Evolutionary conservation across 2,888 invertebrate genomes (phyloP).

Genomic region (Alcis repandata): DNA sequence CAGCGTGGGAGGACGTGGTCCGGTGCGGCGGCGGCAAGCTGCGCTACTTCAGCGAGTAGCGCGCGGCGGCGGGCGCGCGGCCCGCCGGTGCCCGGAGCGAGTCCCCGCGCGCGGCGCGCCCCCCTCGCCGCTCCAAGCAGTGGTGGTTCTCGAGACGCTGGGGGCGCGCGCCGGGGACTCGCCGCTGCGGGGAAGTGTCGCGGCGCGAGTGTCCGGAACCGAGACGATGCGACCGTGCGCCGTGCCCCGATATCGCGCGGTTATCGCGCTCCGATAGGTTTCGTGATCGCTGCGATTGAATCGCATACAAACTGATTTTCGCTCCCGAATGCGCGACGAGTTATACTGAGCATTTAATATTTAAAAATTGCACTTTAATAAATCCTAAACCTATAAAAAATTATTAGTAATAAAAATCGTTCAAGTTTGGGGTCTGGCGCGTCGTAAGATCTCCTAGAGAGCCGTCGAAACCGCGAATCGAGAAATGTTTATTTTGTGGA

Average conservation of each 20-base stretch:
- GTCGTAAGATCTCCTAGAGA: constrained; percentile 27
- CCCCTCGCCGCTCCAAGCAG: neutral
- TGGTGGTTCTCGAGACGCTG: neutral
- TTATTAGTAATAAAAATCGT: constrained; percentile 52
- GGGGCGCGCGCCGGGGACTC: neutral
- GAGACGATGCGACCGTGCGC: neutral
- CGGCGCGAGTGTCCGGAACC: constrained; percentile 9
- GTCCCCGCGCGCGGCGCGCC: too few relatives aligned
- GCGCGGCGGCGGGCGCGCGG: constrained; percentile 19
- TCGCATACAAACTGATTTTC: constrained; percentile 51
- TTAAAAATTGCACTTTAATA: constrained; percentile 61
- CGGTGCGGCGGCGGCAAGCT: constrained; percentile 80
- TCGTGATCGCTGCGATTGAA: constrained; percentile 54
- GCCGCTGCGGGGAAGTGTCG: neutral
- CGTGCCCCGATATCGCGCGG: neutral
- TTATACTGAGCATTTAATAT: constrained; percentile 66
- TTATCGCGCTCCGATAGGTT: constrained; percentile 3
- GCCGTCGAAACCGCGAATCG: constrained; percentile 2
- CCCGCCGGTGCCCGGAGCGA: constrained; percentile 12
- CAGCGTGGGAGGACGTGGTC: constrained; percentile 92
- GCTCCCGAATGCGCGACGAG: constrained; percentile 51
- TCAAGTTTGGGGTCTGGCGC: constrained; percentile 55
- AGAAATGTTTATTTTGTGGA: constrained; percentile 19
- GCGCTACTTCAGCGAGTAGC: constrained; percentile 80
- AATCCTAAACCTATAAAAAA: constrained; percentile 53